Base-by-base conservation (phyloP, 2,113 vertebrate genomes). In the Uria aalge region DNA sequence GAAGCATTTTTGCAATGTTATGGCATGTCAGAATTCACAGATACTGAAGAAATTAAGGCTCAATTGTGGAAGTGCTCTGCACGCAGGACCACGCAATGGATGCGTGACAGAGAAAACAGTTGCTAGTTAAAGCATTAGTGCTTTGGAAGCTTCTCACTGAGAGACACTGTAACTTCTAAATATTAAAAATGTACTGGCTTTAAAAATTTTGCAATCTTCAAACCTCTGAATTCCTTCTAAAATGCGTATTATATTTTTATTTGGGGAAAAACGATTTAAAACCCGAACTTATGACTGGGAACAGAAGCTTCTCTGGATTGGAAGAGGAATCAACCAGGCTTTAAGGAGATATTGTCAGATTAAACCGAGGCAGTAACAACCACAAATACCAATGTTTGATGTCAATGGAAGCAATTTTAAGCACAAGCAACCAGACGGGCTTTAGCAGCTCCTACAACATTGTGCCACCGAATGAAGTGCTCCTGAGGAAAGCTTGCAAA, bases 181-280 rank as follows among this genome's bases (percentile, higher is more conserved):
- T 22, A 84, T 8, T 55, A 64, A 84, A 90, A 78, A 81, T 27
- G 2, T 36, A 62, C 40, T 21, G 27, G 16, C n/a, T 91, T 93
- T 72, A 36, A 86, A 95, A 80, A 53, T 8, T 7, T 84, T 84
- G 34, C 15, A 87, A 60, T 62, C 53, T 94, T 93, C 47, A 93
- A 96, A 76, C 16, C 50, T 86, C 59, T 78, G 36, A 89, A 62
- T 91, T 91, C 50, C 40, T 92, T 93, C 64, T 92, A 66, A 94
- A 71, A 91, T 40, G 11, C 34, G 6, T 21, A 38, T 32, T 80
- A 26, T 26, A 27, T 43, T 97, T 96, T 68, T 71, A 90, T 62
- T 73, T 29, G 41, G 32, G 53, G 7, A 62, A 47, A 60, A 36
- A 23, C 60, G 9, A 95, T 76, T 60, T 85, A 40, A 90, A 95